Base-by-base conservation (phyloP, 2,797 vertebrate species). In the Sebastes goodei region DNA sequence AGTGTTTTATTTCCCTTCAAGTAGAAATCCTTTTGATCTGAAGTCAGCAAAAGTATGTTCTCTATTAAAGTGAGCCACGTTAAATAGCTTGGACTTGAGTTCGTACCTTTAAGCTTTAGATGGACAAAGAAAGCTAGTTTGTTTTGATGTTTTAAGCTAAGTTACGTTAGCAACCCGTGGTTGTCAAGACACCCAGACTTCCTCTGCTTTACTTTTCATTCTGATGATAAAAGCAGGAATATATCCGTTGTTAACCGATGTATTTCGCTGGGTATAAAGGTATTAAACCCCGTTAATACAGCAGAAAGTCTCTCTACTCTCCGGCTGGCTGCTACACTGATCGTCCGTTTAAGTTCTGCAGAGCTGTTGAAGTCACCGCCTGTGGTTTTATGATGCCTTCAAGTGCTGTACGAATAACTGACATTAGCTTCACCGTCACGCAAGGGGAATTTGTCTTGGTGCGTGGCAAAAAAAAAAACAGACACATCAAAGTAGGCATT, bases 321-420 rank as follows among this genome's bases (percentile, higher is more conserved):
- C 23, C 9, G 11, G 11, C 46, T 52, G 23, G 75, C 29, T 49
- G 6, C 17, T n/a, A 3, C 83, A 60, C 78, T 55, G 17, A 0
- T 15, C 14, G 53, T 64, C 25, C 63, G 53, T 59, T 53, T 14
- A 69, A 80, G 61, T 81, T 87, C 49, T 7, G 30, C 7, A 10
- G 29, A 57, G 57, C 29, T 23, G 74, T 81, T 90, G 10, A 86
- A 91, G 87, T 88, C 90, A 20, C 89, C 84, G 89, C 89, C 85
- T 81, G 84, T 7, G 4, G 17, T 71, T 33, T 49, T 5, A 4
- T 76, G 92, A 35, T 67, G 88, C 87, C 1, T 93, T 94, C 90
- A 86, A 0, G 74, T 56, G 7, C 83, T 8, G 46, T 15, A 33
- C 7, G 57, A 21, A 73, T 6, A 73, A 71, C 7, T 17, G 5